A percentile compares a stretch with the other conserved stretches of the same genome.
Conservation (phyloP, 2,888 invertebrate genomes). For the Perdita meconis region DNA sequence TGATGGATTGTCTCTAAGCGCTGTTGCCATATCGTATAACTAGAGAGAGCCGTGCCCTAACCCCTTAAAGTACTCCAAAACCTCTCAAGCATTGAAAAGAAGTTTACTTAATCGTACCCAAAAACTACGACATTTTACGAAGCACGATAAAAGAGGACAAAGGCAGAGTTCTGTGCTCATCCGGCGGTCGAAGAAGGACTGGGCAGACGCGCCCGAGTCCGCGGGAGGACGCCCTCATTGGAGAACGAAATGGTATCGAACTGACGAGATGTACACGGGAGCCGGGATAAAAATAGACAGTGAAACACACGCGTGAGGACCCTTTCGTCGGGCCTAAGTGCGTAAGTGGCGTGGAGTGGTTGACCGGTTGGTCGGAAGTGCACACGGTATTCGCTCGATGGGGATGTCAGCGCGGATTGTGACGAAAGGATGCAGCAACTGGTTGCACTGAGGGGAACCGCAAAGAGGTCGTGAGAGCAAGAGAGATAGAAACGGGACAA, state of each 20-base stretch:
- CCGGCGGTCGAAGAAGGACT: neutral
- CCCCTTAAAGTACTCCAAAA: too few species aligned
- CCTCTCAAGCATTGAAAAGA: too few species aligned
- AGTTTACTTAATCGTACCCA: too few species aligned
- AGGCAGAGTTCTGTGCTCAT: too few species aligned
- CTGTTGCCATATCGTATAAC: too few species aligned
- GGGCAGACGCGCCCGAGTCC: neutral
- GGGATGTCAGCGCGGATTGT: constrained; percentile 53
- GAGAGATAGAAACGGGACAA: neutral
- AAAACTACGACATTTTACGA: too few species aligned
- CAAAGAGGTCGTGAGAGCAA: neutral
- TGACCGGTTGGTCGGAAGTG: constrained; percentile 77
- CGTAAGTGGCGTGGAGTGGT: constrained; percentile 79
- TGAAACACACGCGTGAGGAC: constrained; percentile 71
- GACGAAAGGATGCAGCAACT: constrained; percentile 54
- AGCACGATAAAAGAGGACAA: neutral
- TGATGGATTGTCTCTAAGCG: too few species aligned
- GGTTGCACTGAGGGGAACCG: constrained; percentile 15
- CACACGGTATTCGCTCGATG: constrained; percentile 56
- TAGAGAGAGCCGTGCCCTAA: too few species aligned
- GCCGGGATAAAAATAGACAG: constrained; percentile 71
- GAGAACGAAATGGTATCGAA: constrained; percentile 53
- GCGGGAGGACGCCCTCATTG: too few species aligned
- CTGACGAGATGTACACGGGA: constrained; percentile 28
- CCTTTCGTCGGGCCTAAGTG: constrained; percentile 76